These are phyloP conservation scores for Drosophila yakuba DNA, from an alignment of 1,140 invertebrate genomes.

Conservation along the genomic window DNA sequence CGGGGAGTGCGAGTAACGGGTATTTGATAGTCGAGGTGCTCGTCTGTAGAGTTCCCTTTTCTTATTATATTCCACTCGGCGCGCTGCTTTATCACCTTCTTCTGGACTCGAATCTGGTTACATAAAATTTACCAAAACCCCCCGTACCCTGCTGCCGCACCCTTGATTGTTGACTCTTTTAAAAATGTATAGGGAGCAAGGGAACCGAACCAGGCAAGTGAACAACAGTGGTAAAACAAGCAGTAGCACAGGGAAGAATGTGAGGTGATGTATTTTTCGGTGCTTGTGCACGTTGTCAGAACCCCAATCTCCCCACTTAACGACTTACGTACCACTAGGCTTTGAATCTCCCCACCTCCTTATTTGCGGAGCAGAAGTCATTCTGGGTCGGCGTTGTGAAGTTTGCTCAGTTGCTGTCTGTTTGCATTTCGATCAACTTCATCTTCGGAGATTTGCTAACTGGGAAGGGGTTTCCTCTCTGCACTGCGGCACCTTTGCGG, in stretches of 20 bases:
- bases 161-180: conserved; percentile 64
- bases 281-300: conserved; percentile 60
- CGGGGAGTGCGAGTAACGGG: no score
- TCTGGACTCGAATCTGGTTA: conserved; percentile 65
- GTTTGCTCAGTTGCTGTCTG: conserved; percentile 56
- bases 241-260: conserved; percentile 7
- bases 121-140: conserved; percentile 18
- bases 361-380: conserved; percentile 10
- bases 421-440: conserved; percentile 51
- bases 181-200: conserved; percentile 67
- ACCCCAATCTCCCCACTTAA: neutral
- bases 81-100: conserved; percentile 69
- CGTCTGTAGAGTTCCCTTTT: no score
- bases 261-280: conserved; percentile 35
- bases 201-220: conserved; percentile 5
- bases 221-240: conserved; percentile 27
- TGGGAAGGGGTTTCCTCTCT: conserved; percentile 4
- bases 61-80: conserved; percentile 32
- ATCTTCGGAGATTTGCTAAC: conserved; percentile 12
- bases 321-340: conserved; percentile 2
- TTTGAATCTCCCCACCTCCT: neutral
- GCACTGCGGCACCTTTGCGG: conserved; percentile 1
- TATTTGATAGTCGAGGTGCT: no score
- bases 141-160: neutral
- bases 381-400: conserved; percentile 54